Evolutionary conservation across 2,888 invertebrate species (phyloP).

Genomic region (Tachina fera): DNA sequence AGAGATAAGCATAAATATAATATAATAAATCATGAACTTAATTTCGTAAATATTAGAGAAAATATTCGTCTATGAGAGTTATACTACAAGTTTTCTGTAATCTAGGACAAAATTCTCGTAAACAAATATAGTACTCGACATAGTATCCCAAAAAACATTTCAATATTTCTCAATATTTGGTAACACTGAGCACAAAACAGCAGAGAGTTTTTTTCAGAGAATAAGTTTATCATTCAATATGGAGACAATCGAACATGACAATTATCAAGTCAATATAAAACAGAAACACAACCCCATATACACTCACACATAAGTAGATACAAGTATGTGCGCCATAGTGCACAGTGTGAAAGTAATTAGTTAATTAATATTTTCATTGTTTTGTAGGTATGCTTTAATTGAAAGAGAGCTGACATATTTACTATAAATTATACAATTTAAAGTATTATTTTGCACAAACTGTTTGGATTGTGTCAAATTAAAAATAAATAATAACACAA

Average conservation of each 20-base stretch:
- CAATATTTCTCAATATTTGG: no score
- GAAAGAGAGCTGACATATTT: slow-evolving; percentile 11
- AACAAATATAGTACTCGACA: no score
- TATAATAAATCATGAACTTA: no score
- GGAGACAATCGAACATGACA: slow-evolving; percentile 64
- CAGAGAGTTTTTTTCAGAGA: not conserved
- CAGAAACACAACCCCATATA: slow-evolving; percentile 9
- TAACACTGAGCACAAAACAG: no score
- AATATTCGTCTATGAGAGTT: no score
- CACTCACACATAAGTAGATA: slow-evolving; percentile 14
- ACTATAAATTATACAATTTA: slow-evolving; percentile 23
- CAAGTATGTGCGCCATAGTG: not conserved
- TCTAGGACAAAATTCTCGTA: no score
- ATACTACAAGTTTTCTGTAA: no score
- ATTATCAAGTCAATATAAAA: slow-evolving; percentile 59
- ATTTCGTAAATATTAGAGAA: no score
- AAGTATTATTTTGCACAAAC: slow-evolving; percentile 4
- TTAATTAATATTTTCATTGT: slow-evolving; percentile 49
- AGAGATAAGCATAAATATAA: no score
- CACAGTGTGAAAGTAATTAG: slow-evolving; percentile 65
- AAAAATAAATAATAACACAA: not conserved
- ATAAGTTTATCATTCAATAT: slow-evolving; percentile 55
- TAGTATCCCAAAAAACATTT: no score
- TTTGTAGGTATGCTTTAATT: slow-evolving; percentile 1
- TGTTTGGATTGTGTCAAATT: not conserved